These are phyloP conservation scores for Polypterus senegalus DNA, from an alignment of 2,113 vertebrate genomes.

Conservation along the genomic window DNA sequence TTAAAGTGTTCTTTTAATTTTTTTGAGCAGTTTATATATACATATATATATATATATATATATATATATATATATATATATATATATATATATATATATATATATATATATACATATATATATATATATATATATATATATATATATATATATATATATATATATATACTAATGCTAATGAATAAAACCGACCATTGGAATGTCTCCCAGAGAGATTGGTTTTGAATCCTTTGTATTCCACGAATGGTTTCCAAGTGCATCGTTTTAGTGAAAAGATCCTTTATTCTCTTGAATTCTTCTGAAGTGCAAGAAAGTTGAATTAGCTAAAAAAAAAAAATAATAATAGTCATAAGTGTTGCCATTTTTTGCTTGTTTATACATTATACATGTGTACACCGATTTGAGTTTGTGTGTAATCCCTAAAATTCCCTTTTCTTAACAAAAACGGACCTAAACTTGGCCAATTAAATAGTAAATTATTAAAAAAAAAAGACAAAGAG, in stretches of 20 bases:
- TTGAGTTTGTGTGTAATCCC: neutral
- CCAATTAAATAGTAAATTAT: neutral
- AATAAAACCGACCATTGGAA: constrained; percentile 8
- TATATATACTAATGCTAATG: no score
- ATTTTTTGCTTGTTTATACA: neutral
- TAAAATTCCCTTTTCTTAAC: neutral
- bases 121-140: no score
- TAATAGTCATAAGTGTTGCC: neutral
- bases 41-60: no score
- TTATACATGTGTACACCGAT: neutral
- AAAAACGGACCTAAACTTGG: neutral
- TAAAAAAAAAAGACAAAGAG: neutral
- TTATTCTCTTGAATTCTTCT: constrained; percentile 9
- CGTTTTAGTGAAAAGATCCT: constrained; percentile 4
- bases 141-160: no score
- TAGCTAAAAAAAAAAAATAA: constrained; percentile 3
- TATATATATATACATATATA: no score
- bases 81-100: no score
- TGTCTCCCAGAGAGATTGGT: constrained; percentile 11
- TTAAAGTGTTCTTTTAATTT: no score
- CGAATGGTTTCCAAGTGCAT: neutral
- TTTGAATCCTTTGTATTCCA: constrained; percentile 13
- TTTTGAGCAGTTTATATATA: no score
- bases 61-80: no score
- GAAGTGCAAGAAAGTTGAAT: neutral